phyloP scores from a whole-genome alignment of 1,140 invertebrate genomes.

The Eupeodes corollae region DNA sequence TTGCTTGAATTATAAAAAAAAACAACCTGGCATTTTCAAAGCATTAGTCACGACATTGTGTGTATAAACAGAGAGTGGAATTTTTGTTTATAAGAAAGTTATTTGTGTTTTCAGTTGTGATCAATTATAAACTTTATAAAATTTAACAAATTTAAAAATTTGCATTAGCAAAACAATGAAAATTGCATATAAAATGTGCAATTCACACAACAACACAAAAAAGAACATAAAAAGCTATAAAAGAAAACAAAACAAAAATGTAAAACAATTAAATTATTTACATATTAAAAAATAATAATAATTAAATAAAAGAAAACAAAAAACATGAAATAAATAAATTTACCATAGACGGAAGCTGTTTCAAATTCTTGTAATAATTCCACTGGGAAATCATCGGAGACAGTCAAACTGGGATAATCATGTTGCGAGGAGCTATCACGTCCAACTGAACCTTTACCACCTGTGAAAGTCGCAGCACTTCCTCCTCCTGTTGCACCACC shows the following conservation, averaged over 20 bases:
- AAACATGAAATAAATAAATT: constrained; percentile 10
- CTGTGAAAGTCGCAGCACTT: too few species aligned
- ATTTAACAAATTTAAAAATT: too few species aligned
- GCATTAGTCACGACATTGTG: too few species aligned
- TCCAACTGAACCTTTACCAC: constrained; percentile 1
- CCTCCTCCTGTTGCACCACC: constrained; percentile 6
- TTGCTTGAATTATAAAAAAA: too few species aligned
- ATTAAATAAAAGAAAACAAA: background rate
- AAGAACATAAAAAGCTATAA: background rate
- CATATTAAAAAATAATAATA: constrained; percentile 2
- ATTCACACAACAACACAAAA: too few species aligned
- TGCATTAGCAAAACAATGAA: too few species aligned
- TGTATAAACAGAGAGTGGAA: too few species aligned
- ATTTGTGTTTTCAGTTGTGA: too few species aligned
- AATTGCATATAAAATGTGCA: too few species aligned
- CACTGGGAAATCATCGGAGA: constrained; percentile 35
- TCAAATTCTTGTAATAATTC: constrained; percentile 33
- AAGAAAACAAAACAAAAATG: background rate
- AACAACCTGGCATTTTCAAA: too few species aligned
- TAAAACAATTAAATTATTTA: constrained; percentile 2
- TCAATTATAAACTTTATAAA: too few species aligned
- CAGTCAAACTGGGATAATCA: constrained; percentile 33
- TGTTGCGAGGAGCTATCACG: constrained; percentile 28
- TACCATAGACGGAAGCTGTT: constrained; percentile 29
- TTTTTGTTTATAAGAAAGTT: too few species aligned